These are phyloP conservation scores for Eilema griseolum DNA, from an alignment of 2,888 invertebrate genomes.

Conservation along the genomic window DNA sequence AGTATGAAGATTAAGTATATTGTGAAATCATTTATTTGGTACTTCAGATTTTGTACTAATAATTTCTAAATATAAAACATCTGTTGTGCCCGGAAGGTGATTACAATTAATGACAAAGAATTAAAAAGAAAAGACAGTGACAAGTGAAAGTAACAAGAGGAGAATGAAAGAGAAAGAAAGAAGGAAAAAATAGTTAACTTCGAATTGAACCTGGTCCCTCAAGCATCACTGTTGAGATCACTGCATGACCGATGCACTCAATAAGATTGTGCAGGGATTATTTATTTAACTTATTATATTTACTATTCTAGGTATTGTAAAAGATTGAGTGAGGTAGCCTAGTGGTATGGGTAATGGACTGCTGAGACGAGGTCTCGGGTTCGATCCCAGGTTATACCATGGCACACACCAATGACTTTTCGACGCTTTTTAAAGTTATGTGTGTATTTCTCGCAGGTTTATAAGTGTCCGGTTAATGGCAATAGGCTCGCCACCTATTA, in stretches of 20 bases:
- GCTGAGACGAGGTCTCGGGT: too few relatives aligned
- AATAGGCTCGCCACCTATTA: too few relatives aligned
- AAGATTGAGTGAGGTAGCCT: too few relatives aligned
- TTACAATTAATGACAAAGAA: neutral
- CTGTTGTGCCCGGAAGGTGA: neutral
- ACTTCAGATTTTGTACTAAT: neutral
- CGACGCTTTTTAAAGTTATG: too few relatives aligned
- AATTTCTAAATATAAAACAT: neutral
- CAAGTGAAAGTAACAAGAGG: too few relatives aligned
- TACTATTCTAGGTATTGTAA: neutral
- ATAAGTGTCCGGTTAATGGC: too few relatives aligned
- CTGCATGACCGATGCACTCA: too few relatives aligned
- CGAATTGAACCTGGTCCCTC: neutral
- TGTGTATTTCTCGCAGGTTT: too few relatives aligned
- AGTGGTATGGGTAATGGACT: too few relatives aligned
- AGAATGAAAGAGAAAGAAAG: neutral
- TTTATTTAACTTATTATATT: neutral
- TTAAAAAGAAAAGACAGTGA: rapidly evolving
- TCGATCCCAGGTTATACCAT: too few relatives aligned
- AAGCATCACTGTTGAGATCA: neutral
- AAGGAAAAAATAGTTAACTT: neutral
- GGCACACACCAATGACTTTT: too few relatives aligned
- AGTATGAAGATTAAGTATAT: neutral
- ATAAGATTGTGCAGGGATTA: neutral
- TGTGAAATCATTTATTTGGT: neutral